Evolutionary conservation across 2,888 invertebrate species (phyloP), one percentile per base, ranked within the genome.

Genomic region (Acleris literana): DNA sequence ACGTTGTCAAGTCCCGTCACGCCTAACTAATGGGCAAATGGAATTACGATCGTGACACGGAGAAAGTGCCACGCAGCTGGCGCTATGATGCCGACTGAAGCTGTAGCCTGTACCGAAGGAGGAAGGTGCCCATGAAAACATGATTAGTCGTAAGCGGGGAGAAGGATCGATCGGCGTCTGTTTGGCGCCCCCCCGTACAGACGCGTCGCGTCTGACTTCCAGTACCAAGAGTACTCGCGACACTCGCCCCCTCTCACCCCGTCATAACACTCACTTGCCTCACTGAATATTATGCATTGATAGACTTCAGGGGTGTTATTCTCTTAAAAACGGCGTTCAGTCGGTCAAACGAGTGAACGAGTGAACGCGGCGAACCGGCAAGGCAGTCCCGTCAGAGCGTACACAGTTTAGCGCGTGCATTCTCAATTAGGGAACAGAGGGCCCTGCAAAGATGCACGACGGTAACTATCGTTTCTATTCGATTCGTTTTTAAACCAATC

Each of bases 111-210:
- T 56, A 49, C 56, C 56, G 52, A 54, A 20, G 46, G 58, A 56
- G 62, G 62, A 74, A 74, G 78, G 77, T 78, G 79, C 74, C 82
- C 81, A 79, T 83, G 84, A 83, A 86, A 87, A 81, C 77, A 80
- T 84, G 83, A 85, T 84, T 82, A 82, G 80, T 83, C 84, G 83
- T 87, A 83, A 85, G 85, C 75, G 72, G 71, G 71, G 79, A 79
- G 83, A 80, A 68, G 82, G 85, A 90, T 91, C 90, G 89, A 90
- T 90, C 80, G 83, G 81, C 86, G 86, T 82, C 89, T 79, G 76
- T 71, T 71, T 75, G 88, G 87, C 88, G 90, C 85, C 86, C 75
- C 39, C 39, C 39, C 53, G 6, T 48, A 9, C 56, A 63, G 60
- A 29, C 57, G 58, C 74, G 76, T 61, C 57, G 58, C 74, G 76